These are phyloP conservation scores for Salvelinus alpinus DNA, from an alignment of 2,113 vertebrate genomes.

Conservation along the genomic window DNA sequence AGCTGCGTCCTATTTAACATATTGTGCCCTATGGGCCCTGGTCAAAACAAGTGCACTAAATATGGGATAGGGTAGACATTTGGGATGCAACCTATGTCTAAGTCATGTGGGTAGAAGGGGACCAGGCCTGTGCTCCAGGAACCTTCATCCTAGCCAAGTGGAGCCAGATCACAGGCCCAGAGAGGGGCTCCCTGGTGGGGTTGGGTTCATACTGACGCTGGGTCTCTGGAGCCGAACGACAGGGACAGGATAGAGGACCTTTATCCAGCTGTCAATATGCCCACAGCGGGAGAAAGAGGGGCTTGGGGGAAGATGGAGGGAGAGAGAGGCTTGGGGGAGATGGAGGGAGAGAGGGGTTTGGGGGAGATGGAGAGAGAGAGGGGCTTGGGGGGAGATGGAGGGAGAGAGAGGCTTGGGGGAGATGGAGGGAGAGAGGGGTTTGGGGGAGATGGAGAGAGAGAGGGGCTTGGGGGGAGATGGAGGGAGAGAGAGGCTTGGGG, in stretches of 20 bases:
- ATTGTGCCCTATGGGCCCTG: too few relatives aligned
- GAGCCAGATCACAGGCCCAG: constrained; percentile 2
- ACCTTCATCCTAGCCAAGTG: not conserved
- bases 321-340: too few relatives aligned
- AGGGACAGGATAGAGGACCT: not conserved
- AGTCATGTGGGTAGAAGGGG: not conserved
- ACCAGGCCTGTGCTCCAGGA: not conserved
- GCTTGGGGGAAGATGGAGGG: too few relatives aligned
- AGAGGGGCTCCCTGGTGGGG: not conserved
- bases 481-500: too few relatives aligned
- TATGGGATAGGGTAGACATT: too few relatives aligned
- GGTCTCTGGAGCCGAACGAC: not conserved
- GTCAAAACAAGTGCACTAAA: too few relatives aligned
- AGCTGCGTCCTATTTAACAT: too few relatives aligned
- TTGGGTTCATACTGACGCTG: not conserved
- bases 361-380: too few relatives aligned
- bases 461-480: too few relatives aligned
- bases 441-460: not conserved
- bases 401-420: too few relatives aligned
- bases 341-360: not conserved
- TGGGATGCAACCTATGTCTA: too few relatives aligned
- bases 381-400: too few relatives aligned
- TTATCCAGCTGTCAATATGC: not conserved
- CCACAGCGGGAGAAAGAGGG: not conserved
- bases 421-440: not conserved